Percentiles rank a stretch among this genome's conserved stretches.
Evolutionary conservation across 2,888 invertebrate species (phyloP).

Genomic region (Folsomia manolachei): DNA sequence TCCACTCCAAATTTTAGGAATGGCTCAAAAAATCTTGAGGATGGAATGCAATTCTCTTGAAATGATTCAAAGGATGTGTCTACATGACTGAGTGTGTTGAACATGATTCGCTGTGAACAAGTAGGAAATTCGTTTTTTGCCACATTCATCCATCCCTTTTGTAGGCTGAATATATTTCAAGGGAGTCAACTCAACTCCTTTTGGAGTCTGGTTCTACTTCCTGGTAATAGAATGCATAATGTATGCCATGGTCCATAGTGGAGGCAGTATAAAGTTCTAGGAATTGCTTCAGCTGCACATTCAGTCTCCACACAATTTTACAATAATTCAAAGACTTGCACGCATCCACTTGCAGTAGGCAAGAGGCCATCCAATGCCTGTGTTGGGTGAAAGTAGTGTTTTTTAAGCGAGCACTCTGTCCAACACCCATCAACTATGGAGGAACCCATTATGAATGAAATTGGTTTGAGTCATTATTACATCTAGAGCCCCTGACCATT

Average conservation of each 20-base stretch:
- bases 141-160: background rate
- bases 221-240: conserved; percentile 1
- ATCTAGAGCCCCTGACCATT: background rate
- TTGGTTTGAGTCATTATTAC: background rate
- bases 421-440: background rate
- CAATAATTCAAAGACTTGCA: too few relatives aligned
- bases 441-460: background rate
- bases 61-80: background rate
- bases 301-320: background rate
- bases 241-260: background rate
- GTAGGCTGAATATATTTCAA: background rate
- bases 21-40: too few relatives aligned
- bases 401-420: background rate
- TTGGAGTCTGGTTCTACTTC: background rate
- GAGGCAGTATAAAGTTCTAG: background rate
- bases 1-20: too few relatives aligned
- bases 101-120: background rate
- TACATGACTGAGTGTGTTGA: background rate
- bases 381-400: background rate
- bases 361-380: background rate
- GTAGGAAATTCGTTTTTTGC: background rate
- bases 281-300: background rate
- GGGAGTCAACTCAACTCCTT: background rate
- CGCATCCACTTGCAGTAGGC: too few relatives aligned
- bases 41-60: background rate